These are phyloP conservation scores for Drosophila fungiperda DNA, from an alignment of 2,888 invertebrate species.

Conservation along the genomic window DNA sequence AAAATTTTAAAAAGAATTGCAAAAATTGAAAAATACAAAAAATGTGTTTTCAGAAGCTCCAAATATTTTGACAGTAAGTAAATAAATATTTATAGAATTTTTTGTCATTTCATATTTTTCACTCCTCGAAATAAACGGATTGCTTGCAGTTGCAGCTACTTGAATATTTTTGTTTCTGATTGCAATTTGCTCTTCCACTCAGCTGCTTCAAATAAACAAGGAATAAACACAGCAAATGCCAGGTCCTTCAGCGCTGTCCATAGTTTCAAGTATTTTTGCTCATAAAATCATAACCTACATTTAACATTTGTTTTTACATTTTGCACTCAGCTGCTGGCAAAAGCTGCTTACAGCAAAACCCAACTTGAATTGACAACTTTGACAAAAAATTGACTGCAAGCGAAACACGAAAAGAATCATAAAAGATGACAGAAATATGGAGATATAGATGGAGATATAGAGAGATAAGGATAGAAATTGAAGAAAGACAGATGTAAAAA, in stretches of 20 bases:
- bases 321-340: slow-evolving; percentile 41
- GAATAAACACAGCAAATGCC: background rate
- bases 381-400: slow-evolving; percentile 79
- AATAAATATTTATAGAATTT: background rate
- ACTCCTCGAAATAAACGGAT: background rate
- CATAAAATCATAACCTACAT: slow-evolving; percentile 55
- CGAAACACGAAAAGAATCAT: slow-evolving; percentile 10
- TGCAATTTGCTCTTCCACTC: slow-evolving; percentile 28
- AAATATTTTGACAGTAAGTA: background rate
- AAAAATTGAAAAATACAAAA: background rate
- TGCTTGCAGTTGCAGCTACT: slow-evolving; percentile 1
- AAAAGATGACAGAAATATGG: slow-evolving; percentile 7
- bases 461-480: background rate
- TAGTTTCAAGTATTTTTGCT: slow-evolving; percentile 7
- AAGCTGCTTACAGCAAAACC: slow-evolving; percentile 65
- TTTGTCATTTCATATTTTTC: background rate
- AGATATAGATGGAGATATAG: background rate
- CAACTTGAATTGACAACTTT: slow-evolving; percentile 76
- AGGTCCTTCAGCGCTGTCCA: background rate
- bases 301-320: slow-evolving; percentile 42
- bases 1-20: background rate
- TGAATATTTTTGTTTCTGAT: slow-evolving; percentile 27
- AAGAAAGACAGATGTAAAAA: slow-evolving; percentile 38
- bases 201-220: slow-evolving; percentile 8
- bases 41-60: background rate